phyloP scores from a whole-genome alignment of 2,888 invertebrate genomes.

The Ischnura elegans region DNA sequence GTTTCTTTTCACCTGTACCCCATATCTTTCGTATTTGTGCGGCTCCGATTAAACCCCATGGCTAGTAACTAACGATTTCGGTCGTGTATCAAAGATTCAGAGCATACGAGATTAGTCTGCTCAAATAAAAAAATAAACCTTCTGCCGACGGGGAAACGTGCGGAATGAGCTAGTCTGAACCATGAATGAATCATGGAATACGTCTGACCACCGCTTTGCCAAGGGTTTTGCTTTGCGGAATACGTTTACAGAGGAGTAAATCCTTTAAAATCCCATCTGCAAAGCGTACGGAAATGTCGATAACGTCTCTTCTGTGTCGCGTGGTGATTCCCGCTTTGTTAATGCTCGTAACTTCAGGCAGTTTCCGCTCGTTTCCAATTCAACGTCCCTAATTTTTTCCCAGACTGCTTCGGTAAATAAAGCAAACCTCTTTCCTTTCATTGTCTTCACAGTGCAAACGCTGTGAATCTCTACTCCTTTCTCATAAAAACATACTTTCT shows the following conservation, averaged over 20 bases:
- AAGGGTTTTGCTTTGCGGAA: not conserved
- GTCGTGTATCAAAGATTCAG: no score
- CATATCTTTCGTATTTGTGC: no score
- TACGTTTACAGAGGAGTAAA: not conserved
- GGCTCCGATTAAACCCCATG: no score
- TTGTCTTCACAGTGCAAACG: no score
- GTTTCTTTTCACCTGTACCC: no score
- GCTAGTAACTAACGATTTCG: no score
- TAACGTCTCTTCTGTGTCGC: not conserved
- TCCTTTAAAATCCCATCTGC: not conserved
- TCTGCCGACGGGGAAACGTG: no score
- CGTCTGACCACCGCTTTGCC: not conserved
- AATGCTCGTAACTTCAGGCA: not conserved
- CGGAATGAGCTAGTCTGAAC: not conserved
- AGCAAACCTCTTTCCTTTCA: not conserved
- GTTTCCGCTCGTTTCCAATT: not conserved
- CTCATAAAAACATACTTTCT: no score
- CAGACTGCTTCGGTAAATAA: slow-evolving; percentile 1
- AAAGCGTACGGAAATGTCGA: not conserved
- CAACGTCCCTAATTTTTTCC: not conserved
- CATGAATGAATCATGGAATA: not conserved
- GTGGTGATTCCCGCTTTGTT: not conserved
- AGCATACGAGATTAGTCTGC: no score
- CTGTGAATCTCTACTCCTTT: no score
- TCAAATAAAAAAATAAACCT: no score